These are phyloP conservation scores for Fragum fragum DNA, from an alignment of 2,888 invertebrate genomes.

Conservation along the genomic window DNA sequence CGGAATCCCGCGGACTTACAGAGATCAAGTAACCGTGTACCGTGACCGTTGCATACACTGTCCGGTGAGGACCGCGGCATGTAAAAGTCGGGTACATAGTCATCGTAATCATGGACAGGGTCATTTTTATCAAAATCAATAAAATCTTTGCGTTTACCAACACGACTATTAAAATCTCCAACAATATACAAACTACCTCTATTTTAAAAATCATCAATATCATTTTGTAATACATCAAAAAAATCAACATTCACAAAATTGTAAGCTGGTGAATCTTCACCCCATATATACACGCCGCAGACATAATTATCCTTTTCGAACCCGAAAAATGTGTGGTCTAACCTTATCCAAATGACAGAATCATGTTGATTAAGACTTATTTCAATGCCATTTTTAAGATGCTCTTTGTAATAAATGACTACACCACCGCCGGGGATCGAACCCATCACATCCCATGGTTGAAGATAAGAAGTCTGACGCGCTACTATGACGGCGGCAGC, in stretches of 20 bases:
- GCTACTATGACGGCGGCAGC: too few species aligned
- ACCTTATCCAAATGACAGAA: slow-evolving; percentile 13
- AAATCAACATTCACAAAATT: slow-evolving; percentile 41
- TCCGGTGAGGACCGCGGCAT: slow-evolving; percentile 20
- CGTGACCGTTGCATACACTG: slow-evolving; percentile 5
- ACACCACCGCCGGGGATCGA: neutral
- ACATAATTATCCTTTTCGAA: slow-evolving; percentile 21
- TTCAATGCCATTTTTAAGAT: slow-evolving; percentile 11
- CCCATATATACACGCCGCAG: slow-evolving; percentile 31
- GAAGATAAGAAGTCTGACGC: too few species aligned
- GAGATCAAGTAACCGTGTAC: slow-evolving; percentile 23
- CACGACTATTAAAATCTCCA: slow-evolving; percentile 47
- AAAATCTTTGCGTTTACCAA: slow-evolving; percentile 29
- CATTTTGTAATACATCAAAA: slow-evolving; percentile 38
- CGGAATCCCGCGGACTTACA: slow-evolving; percentile 36
- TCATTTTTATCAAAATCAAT: slow-evolving; percentile 13
- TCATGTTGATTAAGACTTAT: slow-evolving; percentile 5
- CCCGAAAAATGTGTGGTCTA: slow-evolving; percentile 5
- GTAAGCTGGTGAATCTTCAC: slow-evolving; percentile 37
- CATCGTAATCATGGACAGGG: neutral
- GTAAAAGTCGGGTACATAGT: slow-evolving; percentile 25
- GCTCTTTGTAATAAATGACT: slow-evolving; percentile 12
- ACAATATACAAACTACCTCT: slow-evolving; percentile 34
- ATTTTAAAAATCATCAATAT: slow-evolving; percentile 28
- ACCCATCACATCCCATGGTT: too few species aligned